Evolutionary conservation across 2,797 vertebrate genomes (phyloP).

Genomic region (Poecilia wingei): DNA sequence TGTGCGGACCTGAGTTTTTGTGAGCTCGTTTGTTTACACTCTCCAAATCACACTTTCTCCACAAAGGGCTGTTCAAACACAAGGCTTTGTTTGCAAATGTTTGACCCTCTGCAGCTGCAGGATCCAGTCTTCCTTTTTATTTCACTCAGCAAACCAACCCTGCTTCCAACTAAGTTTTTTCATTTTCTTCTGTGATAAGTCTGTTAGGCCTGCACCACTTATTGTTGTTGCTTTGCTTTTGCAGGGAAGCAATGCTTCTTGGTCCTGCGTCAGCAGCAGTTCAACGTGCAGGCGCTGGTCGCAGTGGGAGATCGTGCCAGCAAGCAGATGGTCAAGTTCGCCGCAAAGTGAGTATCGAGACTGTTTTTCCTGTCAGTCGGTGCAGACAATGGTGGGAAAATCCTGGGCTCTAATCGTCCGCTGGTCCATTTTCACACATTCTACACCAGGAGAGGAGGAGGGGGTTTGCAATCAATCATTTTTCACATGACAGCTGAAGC

Average conservation of each 20-base stretch:
- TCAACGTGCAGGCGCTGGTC: slow-evolving; percentile 94
- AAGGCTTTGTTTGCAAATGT: slow-evolving; percentile 37
- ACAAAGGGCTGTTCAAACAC: slow-evolving; percentile 62
- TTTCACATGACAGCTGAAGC: slow-evolving; percentile 77
- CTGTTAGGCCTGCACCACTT: slow-evolving; percentile 26
- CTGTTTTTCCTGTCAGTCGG: slow-evolving; percentile 89
- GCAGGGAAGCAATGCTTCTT: slow-evolving; percentile 98
- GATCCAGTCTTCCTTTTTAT: slow-evolving; percentile 1
- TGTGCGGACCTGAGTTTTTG: slow-evolving; percentile 47
- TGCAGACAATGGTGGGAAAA: slow-evolving; percentile 98
- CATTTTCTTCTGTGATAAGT: slow-evolving; percentile 8
- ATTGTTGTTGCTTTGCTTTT: slow-evolving; percentile 62
- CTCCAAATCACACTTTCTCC: slow-evolving; percentile 49
- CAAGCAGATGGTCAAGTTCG: slow-evolving; percentile 99
- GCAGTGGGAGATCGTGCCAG: slow-evolving; percentile 98
- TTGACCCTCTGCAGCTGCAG: slow-evolving; percentile 45
- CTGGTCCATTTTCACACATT: slow-evolving; percentile 92
- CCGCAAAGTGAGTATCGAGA: slow-evolving; percentile 96
- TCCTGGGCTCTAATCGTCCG: slow-evolving; percentile 77
- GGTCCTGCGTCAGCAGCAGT: slow-evolving; percentile 98
- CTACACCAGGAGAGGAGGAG: slow-evolving; percentile 48
- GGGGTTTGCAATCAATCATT: slow-evolving; percentile 70
- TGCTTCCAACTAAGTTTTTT: slow-evolving; percentile 15
- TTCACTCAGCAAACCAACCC: slow-evolving; percentile 12
- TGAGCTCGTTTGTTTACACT: slow-evolving; percentile 60